Base-by-base conservation (phyloP, 1,140 invertebrate genomes). In the Cecropterus lyciades region DNA sequence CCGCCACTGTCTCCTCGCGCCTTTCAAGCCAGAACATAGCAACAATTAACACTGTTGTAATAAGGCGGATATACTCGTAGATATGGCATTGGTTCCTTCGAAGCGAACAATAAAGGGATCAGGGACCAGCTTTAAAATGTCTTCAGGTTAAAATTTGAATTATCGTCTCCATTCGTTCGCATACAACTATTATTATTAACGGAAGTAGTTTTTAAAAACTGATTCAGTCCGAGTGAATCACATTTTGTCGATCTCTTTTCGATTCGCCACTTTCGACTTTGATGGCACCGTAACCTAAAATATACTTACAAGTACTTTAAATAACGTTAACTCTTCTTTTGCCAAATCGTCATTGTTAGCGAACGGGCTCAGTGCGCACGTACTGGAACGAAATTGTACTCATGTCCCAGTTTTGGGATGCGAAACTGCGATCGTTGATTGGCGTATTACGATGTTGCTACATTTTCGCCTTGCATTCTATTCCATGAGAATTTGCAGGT, bases 271-370 rank as follows among this genome's bases (percentile, higher is more conserved):
- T 82, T 79, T 77, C 77, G 75, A 80, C 79, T 81, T 84, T 80
- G 84, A 80, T 82, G 85, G 77, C 85, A 91, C 81, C 75, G 66
- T 85, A 88, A 87, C 84, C 84, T 73, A 83, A 87, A 87, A 91
- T 66, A 55, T 42, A 53, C 75, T 63, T 77, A 78, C 77, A 78
- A 70, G 69, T 79, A 77, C 73, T 77, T 73, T 70, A 73, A 65
- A 57, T 56, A 65, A 77, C 70, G 55, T 73, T 72, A 70, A 73
- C 63, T 73, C 75, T 76, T 82, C 80, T 76, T 78, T 79, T 72
- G 72, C 71, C 73, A 60, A 60, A 71, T 70, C 60, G 69, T 79
- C 73, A 79, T 83, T 82, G 79, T 79, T 82, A 72, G 56, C 59
- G 68, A 57, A 65, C 63, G 69, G 55, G 74, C 70, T 75, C 72